Base-by-base conservation (phyloP, 2,113 vertebrate species). In the Platysternon megacephalum region DNA sequence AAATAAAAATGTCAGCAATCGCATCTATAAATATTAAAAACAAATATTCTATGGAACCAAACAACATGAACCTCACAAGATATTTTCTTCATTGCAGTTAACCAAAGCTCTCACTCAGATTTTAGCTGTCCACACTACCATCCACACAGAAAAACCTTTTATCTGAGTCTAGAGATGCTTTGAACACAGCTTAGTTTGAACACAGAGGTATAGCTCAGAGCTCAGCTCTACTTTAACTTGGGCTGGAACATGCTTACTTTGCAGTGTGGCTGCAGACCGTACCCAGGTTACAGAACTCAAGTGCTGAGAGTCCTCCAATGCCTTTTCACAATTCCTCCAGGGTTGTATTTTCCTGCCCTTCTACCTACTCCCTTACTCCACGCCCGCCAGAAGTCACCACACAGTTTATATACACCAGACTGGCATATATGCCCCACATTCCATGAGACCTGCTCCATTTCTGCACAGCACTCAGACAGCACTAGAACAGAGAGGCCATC, bases 121-220 rank as follows among this genome's bases (percentile, higher is more conserved):
- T 80, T 93, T 56, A 84, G 3, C 5, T 79, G 19, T 24, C 86
- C 35, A 86, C 79, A 72, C 39, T 8, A n/a, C 65, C 53, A 3
- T 26, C 88, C 21, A 90, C 10, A 35, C 14, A 86, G 0, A 0
- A 24, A 92, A 81, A 5, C 1, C 13, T 55, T 39, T 94, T 48
- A 13, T 24, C 49, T 42, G 9, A 19, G 6, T 21, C 1, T 55
- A 16, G 6, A 79, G 2, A 2, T 35, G 16, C n/a, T 84, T 48
- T 42, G 89, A 72, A 6, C 13, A 82, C 58, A 82, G 8, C 3
- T 86, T 79, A 65, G 6, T 11, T 52, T 49, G 48, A 49, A 49
- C 48, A 49, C 13, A 35, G 35, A 68, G 65, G 17, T 68, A 68
- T 74, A 5, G 2, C 2, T 42, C 24, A 14, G 55, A 61, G 12